phyloP scores from a whole-genome alignment of 2,888 invertebrate species.

The Spisula solida region DNA sequence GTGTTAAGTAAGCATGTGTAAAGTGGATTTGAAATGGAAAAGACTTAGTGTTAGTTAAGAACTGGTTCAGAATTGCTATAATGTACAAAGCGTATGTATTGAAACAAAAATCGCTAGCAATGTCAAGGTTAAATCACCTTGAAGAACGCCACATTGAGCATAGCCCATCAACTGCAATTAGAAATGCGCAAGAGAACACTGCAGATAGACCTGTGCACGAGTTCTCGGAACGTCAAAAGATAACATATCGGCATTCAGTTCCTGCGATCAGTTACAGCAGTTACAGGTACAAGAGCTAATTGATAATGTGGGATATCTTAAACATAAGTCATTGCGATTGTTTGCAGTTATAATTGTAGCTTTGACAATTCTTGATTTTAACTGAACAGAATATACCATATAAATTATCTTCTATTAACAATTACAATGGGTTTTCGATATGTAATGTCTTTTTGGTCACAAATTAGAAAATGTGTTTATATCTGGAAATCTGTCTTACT shows the following conservation, averaged over 20 bases:
- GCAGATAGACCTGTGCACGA: neutral
- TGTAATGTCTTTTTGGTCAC: no score
- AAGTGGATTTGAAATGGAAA: neutral
- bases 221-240: neutral
- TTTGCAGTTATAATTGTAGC: no score
- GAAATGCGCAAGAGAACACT: neutral
- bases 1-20: neutral
- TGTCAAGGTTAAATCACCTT: constrained; percentile 45
- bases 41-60: neutral
- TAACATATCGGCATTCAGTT: constrained; percentile 43
- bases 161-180: neutral
- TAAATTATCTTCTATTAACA: no score
- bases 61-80: neutral
- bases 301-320: no score
- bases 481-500: no score
- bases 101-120: constrained; percentile 23
- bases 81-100: constrained; percentile 47
- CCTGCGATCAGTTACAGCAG: constrained; percentile 33
- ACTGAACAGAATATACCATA: no score
- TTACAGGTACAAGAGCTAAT: neutral
- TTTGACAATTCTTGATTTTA: no score
- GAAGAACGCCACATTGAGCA: constrained; percentile 39
- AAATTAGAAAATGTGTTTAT: no score
- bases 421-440: no score
- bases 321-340: no score